phyloP scores from a whole-genome alignment of 2,888 invertebrate species.

The Melangyna quadrimaculata region DNA sequence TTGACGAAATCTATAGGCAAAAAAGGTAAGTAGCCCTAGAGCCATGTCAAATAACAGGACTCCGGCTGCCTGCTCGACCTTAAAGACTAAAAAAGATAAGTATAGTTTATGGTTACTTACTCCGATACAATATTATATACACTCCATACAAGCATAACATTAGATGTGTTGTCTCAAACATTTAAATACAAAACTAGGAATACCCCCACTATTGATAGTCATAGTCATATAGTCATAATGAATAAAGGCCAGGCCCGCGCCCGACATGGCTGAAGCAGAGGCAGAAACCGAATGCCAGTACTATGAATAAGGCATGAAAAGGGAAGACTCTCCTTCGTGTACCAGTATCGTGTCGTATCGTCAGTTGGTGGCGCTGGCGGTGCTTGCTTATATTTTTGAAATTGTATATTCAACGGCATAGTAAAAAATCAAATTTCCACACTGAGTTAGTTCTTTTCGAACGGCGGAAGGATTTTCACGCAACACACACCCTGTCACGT shows the following conservation, averaged over 20 bases:
- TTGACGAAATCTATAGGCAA: slow-evolving; percentile 5
- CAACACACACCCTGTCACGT: slow-evolving; percentile 72
- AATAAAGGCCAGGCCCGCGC: slow-evolving; percentile 19
- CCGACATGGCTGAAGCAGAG: slow-evolving; percentile 10
- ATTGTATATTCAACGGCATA: slow-evolving; percentile 65
- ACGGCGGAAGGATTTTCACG: slow-evolving; percentile 80
- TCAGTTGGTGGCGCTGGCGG: slow-evolving; percentile 28
- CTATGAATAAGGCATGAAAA: slow-evolving; percentile 18
- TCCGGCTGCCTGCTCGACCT: slow-evolving; percentile 47
- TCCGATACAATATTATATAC: slow-evolving; percentile 23
- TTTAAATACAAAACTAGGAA: slow-evolving; percentile 52
- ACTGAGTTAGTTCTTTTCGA: slow-evolving; percentile 78
- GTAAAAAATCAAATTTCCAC: slow-evolving; percentile 71
- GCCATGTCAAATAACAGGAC: slow-evolving; percentile 58
- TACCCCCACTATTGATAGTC: slow-evolving; percentile 1
- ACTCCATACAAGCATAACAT: slow-evolving; percentile 3
- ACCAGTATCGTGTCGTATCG: slow-evolving; percentile 41
- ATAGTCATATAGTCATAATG: slow-evolving; percentile 1
- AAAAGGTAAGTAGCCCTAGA: slow-evolving; percentile 26
- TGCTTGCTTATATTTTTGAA: slow-evolving; percentile 61
- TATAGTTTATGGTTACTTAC: slow-evolving; percentile 18
- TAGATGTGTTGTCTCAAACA: slow-evolving; percentile 18
- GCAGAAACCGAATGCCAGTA: slow-evolving; percentile 16
- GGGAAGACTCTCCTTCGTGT: slow-evolving; percentile 45
- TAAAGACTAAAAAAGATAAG: slow-evolving; percentile 42